A percentile compares a stretch with the other conserved stretches of the same genome.
These are phyloP conservation scores for Geothlypis trichas DNA, from an alignment of 2,113 vertebrate species.

Conservation along the genomic window DNA sequence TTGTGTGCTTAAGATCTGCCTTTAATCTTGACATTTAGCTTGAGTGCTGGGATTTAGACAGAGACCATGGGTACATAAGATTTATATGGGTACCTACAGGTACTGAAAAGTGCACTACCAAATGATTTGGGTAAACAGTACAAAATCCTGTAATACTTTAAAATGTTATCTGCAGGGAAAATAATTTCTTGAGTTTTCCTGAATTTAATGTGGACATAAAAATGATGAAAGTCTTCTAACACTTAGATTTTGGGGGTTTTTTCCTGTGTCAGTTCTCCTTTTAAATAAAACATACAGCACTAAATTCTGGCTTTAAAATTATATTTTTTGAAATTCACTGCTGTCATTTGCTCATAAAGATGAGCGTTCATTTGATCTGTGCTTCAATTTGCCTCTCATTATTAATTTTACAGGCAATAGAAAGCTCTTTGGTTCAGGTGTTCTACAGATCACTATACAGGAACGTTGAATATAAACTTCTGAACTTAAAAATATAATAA, in stretches of 20 bases:
- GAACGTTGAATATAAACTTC: background rate
- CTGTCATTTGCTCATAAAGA: background rate
- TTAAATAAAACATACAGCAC: background rate
- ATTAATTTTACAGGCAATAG: background rate
- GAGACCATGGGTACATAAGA: background rate
- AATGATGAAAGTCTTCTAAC: background rate
- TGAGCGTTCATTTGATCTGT: background rate
- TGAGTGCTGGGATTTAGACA: background rate
- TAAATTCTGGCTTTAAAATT: background rate
- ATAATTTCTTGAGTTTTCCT: background rate
- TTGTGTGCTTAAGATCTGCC: background rate
- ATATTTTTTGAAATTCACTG: background rate
- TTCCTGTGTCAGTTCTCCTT: background rate
- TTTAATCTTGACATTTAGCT: background rate
- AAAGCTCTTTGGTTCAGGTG: background rate
- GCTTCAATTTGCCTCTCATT: background rate
- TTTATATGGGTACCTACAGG: background rate
- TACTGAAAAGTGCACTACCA: background rate
- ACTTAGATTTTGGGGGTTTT: background rate
- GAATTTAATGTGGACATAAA: background rate
- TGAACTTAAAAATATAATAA: background rate
- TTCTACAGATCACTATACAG: background rate
- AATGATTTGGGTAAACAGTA: background rate
- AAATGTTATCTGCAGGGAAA: background rate
- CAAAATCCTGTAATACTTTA: background rate